Evolutionary conservation across 2,888 invertebrate genomes (phyloP), one percentile per base, ranked within the genome.

Genomic region (Cephus sareptanus): DNA sequence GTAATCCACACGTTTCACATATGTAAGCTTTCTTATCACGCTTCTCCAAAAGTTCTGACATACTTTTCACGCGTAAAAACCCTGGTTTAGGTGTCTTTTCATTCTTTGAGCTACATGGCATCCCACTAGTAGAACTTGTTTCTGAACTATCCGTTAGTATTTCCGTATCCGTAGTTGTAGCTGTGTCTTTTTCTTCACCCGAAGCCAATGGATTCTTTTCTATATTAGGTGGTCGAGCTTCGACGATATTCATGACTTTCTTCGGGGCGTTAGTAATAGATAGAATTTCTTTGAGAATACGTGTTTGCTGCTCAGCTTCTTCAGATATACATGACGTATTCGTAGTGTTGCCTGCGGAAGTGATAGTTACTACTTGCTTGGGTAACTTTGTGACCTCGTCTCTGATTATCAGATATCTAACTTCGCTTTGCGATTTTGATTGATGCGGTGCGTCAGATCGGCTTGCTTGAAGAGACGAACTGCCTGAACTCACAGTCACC

Each of bases 21-120:
- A 74, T 75, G n/a, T 84, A 81, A 6, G 33, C 23, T 23, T 56
- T 56, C 56, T 56, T 56, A 56, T 74, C 71, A 3, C 0, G 77
- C 34, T 12, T 81, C 12, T 3, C 83, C 23, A 80, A 81, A 0
- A 84, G 68, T 23, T 84, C 84, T 9, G 83, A 81, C 3, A 84
- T 76, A 76, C 81, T 82, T 74, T 84, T 84, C 3, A 84, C 84
- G 11, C 84, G 83, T 31, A 84, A 78, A 35, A 84, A 82, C 37
- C 81, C 81, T 82, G 34, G 74, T 79, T 11, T 75, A 69, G 23
- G 4, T 56, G 4, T 33, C 34, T 6, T 33, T 15, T 74, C 56
- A 37, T 33, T 40, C 75, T 77, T 13, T 79, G 79, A 30, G 56
- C 71, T 37, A 79, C 79, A 12, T 80, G 80, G 73, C 56, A 56